Evolutionary conservation across 1,140 invertebrate species (phyloP), one percentile per base, ranked within the genome.

Genomic region (Tetraneura akinire): DNA sequence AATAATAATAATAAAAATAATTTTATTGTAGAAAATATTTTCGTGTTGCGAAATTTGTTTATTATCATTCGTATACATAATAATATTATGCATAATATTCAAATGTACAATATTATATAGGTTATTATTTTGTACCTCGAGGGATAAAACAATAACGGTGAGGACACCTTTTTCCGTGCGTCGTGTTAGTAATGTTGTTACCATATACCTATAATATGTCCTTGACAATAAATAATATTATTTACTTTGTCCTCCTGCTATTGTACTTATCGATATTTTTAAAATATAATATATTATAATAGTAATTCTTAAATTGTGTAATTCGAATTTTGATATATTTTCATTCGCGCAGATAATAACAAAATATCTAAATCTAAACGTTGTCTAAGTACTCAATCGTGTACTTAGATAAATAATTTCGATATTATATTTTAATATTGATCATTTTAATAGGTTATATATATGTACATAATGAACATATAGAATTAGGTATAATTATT

Each of bases 221-320:
- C 57, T 60, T 60, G 26, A 57, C 57, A 60, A 60, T 26, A 26
- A 60, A 16, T 21, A 60, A 29, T 57, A 26, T n/a, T n/a, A n/a
- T 57, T 57, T 26, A 57, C 23, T 57, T 57, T 26, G 55, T 57
- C 23, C 14, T n/a, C n/a, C 13, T 57, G 21, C n/a, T n/a, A n/a
- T n/a, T 9, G 23, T 2, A 55, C 21, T 5, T 26, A 57, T 37
- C 32, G 8, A 60, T 57, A 55, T 18, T 53, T n/a, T n/a, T 60
- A 60, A 1, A 60, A 8, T 37, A 60, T 60, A 29, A 57, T 26
- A 57, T 13, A 23, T n/a, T 60, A 60, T 57, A 57, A 29, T 26
- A 26, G 57, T 13, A 26, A 13, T 26, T 60, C 55, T 60, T 60
- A 60, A 60, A 60, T 60, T 37, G 8, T 37, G 32, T 8, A 37